Percentiles rank a stretch among this genome's conserved stretches.
These are phyloP conservation scores for Mystacides longicornis DNA, from an alignment of 2,888 invertebrate genomes.

Conservation along the genomic window DNA sequence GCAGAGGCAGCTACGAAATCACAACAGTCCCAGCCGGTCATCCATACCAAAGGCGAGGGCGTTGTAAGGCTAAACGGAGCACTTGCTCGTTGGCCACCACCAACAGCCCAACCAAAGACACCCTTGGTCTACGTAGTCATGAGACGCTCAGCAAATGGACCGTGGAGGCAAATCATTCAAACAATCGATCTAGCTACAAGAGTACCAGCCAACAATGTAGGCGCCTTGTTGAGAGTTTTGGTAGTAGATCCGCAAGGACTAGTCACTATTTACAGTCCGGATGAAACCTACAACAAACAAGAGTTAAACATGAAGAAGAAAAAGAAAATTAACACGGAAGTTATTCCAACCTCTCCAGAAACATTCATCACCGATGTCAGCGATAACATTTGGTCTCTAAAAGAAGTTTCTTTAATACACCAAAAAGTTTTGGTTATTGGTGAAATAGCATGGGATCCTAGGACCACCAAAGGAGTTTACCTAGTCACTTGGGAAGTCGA, in stretches of 20 bases:
- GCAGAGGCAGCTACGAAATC: constrained; percentile 51
- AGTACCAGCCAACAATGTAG: constrained; percentile 57
- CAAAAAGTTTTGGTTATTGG: constrained; percentile 65
- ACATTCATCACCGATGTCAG: constrained; percentile 44
- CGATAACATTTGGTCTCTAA: constrained; percentile 52
- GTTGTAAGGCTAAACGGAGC: constrained; percentile 57
- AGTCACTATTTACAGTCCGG: constrained; percentile 63
- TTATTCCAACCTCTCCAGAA: constrained; percentile 45
- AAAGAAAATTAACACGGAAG: constrained; percentile 44
- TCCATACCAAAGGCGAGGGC: constrained; percentile 62
- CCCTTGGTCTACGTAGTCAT: constrained; percentile 64
- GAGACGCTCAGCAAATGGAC: constrained; percentile 55
- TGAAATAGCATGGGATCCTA: constrained; percentile 66
- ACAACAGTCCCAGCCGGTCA: constrained; percentile 60
- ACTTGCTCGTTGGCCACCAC: constrained; percentile 58
- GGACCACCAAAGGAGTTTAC: constrained; percentile 60
- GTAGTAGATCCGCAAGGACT: constrained; percentile 65
- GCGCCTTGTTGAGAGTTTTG: constrained; percentile 57
- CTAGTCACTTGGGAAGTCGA: constrained; percentile 79
- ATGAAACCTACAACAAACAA: constrained; percentile 45
- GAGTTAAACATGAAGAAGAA: constrained; percentile 35
- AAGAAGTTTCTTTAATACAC: constrained; percentile 63
- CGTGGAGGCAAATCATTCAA: constrained; percentile 61
- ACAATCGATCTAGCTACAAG: constrained; percentile 57
- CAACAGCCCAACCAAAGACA: constrained; percentile 50